Evolutionary conservation across 2,113 vertebrate genomes (phyloP).

Genomic region (Andinoacara biseriatus): DNA sequence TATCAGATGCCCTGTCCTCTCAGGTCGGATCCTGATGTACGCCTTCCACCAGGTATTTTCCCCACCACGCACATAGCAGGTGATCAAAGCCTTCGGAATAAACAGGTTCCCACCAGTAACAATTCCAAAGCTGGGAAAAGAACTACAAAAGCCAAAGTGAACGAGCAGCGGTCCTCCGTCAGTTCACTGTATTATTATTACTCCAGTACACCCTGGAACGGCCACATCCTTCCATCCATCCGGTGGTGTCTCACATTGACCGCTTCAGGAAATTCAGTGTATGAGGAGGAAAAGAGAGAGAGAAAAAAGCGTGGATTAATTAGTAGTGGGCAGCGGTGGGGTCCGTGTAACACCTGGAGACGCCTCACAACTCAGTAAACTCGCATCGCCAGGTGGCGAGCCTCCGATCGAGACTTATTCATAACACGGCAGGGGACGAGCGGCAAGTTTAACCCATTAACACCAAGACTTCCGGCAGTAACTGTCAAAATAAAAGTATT

Average conservation of each 20-base stretch:
- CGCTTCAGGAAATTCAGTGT: not conserved
- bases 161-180: slow-evolving; percentile 40
- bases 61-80: slow-evolving; percentile 90
- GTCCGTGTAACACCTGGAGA: slow-evolving; percentile 47
- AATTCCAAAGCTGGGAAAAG: slow-evolving; percentile 45
- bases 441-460: not conserved
- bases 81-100: slow-evolving; percentile 29
- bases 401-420: slow-evolving; percentile 42
- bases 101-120: slow-evolving; percentile 37
- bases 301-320: not conserved
- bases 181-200: slow-evolving; percentile 68
- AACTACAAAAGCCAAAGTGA: slow-evolving; percentile 38
- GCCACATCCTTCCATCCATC: slow-evolving; percentile 40
- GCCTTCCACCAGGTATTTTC: slow-evolving; percentile 87
- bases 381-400: slow-evolving; percentile 58
- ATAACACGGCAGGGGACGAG: slow-evolving; percentile 12
- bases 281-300: not conserved
- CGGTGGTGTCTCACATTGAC: slow-evolving; percentile 43
- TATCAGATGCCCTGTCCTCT: slow-evolving; percentile 86
- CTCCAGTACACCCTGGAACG: slow-evolving; percentile 62
- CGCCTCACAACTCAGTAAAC: slow-evolving; percentile 55
- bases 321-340: not conserved
- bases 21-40: slow-evolving; percentile 84
- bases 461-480: accelerated
- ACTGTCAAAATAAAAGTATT: slow-evolving; percentile 50